Evolutionary conservation across 1,140 invertebrate species (phyloP), one percentile per base, ranked within the genome.

Genomic region (Drosophila suzukii): DNA sequence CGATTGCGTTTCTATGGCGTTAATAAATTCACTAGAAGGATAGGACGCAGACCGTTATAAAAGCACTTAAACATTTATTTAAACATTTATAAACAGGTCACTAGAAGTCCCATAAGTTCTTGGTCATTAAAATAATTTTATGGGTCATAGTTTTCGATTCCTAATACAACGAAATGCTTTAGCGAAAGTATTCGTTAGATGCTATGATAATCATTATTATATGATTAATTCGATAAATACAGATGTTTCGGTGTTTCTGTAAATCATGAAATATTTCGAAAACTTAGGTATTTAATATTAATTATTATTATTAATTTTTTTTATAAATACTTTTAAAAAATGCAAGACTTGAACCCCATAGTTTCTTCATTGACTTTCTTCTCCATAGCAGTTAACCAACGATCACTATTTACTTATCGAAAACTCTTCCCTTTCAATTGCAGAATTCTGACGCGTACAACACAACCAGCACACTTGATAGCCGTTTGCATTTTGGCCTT

Each of bases 381-480:
- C 36, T 38, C 36, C 12, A 6, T 12, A 1, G 5, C 13, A 6
- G 1, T 43, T 10, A 0, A 43, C 15, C 7, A 4, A 5, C n/a
- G 27, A 15, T 32, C 8, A 13, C 11, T 27, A 11, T 20, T 24
- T 15, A 11, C 3, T 54, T 24, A 27, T 17, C 3, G 32, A 55
- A 6, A 0, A 17, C 47, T 6, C 6, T 49, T 38, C 10, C 17
- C 46, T 76, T 94, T 27, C 27, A 27, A 12, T 71, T 41, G 12
- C 93, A 97, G 96, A 85, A 94, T 96, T 53, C 83, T 96, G 12
- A 94, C 95, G 44, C 91, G 93, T 55, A 96, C 96, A 1, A 94
- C 95, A 7, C 96, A 97, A 88, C 96, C 96, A 20, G 95, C 95
- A 60, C 96, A 97, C 91, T 81, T 96, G 30, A 93, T 96, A 47